Evolutionary conservation across 2,888 invertebrate genomes (phyloP).

Genomic region (Fragum fragum): DNA sequence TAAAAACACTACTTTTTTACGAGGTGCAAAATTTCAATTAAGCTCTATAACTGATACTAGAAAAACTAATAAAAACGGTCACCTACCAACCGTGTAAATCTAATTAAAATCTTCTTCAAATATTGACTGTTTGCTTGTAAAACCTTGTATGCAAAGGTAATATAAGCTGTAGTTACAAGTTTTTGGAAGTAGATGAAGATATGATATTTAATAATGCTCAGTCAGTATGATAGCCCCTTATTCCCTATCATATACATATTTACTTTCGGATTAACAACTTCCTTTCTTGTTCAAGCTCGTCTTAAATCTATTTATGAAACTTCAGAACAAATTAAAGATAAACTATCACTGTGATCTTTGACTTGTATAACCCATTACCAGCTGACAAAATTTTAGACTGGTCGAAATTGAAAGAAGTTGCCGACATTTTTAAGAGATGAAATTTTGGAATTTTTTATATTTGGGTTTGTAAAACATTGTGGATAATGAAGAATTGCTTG

Average conservation of each 20-base stretch:
- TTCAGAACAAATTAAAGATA: neutral
- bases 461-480: no score
- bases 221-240: neutral
- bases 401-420: no score
- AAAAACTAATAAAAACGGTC: slow-evolving; percentile 27
- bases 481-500: no score
- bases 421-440: no score
- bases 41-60: neutral
- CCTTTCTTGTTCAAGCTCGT: neutral
- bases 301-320: neutral
- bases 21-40: slow-evolving; percentile 20
- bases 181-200: neutral
- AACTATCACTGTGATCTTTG: no score
- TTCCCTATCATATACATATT: slow-evolving; percentile 2
- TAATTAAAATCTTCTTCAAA: slow-evolving; percentile 25
- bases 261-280: neutral
- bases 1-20: neutral
- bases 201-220: slow-evolving; percentile 17
- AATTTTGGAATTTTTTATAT: no score
- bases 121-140: neutral
- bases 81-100: neutral
- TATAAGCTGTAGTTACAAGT: neutral
- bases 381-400: no score
- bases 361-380: no score
- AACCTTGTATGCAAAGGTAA: neutral